Percentiles rank a stretch among this genome's conserved stretches.
phyloP scores from a whole-genome alignment of 2,797 vertebrate species.

The Sus cebifrons region DNA sequence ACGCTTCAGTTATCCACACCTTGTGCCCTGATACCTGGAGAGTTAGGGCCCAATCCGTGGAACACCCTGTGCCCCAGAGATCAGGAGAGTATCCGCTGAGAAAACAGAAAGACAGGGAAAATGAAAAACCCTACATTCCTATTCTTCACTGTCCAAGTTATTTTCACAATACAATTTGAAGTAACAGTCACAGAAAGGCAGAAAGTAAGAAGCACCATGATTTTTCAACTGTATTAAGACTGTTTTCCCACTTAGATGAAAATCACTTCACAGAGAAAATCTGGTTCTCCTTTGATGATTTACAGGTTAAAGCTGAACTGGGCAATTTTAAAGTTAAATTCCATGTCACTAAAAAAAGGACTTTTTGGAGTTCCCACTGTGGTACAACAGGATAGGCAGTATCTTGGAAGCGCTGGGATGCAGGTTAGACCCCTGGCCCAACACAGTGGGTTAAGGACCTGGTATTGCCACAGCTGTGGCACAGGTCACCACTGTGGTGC shows the following conservation, averaged over 20 bases:
- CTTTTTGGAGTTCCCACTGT: neutral
- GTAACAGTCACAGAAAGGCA: neutral
- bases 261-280: neutral
- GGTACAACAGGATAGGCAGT: no score
- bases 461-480: no score
- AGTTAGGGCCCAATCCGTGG: neutral
- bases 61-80: neutral
- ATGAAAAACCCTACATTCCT: neutral
- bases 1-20: neutral
- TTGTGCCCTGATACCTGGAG: neutral
- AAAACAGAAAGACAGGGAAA: neutral
- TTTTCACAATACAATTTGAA: neutral
- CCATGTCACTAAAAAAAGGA: neutral
- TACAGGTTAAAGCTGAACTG: neutral
- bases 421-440: no score
- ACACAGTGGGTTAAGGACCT: no score
- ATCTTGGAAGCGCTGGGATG: no score
- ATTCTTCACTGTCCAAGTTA: neutral
- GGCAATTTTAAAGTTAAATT: neutral
- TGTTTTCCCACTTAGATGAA: neutral
- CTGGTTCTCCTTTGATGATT: neutral
- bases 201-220: neutral
- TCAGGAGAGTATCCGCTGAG: neutral
- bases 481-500: no score
- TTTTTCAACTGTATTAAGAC: neutral